Evolutionary conservation across 2,888 invertebrate genomes (phyloP).

Genomic region (Tachina lurida): DNA sequence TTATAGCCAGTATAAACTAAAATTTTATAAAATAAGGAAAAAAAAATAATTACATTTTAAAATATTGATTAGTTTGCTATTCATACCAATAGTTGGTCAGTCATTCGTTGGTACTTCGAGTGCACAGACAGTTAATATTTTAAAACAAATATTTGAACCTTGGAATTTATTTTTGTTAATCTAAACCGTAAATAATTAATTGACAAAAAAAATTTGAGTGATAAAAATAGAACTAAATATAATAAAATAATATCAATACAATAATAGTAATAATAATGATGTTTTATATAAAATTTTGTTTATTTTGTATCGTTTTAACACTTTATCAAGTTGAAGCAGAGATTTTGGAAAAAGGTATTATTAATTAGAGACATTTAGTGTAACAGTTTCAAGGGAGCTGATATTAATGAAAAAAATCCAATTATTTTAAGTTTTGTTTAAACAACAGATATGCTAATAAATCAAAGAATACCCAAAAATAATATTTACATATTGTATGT

Average conservation of each 20-base stretch:
- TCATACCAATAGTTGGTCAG: slow-evolving; percentile 44
- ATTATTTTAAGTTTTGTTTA: no score
- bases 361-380: neutral
- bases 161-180: neutral
- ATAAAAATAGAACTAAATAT: neutral
- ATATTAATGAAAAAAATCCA: no score
- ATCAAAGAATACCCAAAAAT: no score
- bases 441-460: no score
- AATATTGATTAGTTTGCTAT: slow-evolving; percentile 64
- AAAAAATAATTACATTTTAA: slow-evolving; percentile 40
- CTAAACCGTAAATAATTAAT: neutral
- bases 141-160: slow-evolving; percentile 17
- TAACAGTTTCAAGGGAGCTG: no score
- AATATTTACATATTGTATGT: no score
- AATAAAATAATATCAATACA: neutral
- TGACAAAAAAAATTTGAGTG: neutral
- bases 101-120: slow-evolving; percentile 56
- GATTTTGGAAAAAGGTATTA: slow-evolving; percentile 45
- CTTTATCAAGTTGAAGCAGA: slow-evolving; percentile 20
- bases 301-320: slow-evolving; percentile 39
- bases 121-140: slow-evolving; percentile 56
- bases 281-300: slow-evolving; percentile 25
- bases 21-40: slow-evolving; percentile 22
- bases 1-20: slow-evolving; percentile 5
- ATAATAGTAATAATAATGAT: neutral